A percentile compares a stretch with the other conserved stretches of the same genome.
phyloP scores from a whole-genome alignment of 2,888 invertebrate species.

The Drosophila sordidula region DNA sequence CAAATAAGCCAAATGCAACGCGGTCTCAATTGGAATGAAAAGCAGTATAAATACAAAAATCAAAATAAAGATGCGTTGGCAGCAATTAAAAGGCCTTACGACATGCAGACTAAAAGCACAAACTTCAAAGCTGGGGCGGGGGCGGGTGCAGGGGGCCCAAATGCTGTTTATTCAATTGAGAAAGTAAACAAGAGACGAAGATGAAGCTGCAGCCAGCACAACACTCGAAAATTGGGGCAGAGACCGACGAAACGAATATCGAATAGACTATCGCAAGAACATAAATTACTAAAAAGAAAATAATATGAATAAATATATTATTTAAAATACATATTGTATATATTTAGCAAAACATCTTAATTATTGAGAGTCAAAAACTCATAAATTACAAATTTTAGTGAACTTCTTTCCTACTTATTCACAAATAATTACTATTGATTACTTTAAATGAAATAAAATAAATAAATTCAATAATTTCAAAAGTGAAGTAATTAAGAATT shows the following conservation, averaged over 20 bases:
- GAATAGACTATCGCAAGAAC: not conserved
- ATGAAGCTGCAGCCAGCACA: not conserved
- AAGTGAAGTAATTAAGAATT: no score
- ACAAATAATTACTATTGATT: no score
- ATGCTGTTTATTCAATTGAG: slow-evolving; percentile 36
- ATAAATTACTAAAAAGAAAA: no score
- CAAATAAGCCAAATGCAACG: slow-evolving; percentile 26
- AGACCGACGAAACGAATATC: slow-evolving; percentile 1
- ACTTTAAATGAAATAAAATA: no score
- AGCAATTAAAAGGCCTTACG: slow-evolving; percentile 31
- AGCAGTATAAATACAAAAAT: not conserved
- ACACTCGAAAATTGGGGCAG: slow-evolving; percentile 5
- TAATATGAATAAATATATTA: no score
- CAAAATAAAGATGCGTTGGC: slow-evolving; percentile 3
- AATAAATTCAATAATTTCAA: no score
- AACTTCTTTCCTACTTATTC: no score
- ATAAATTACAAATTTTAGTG: no score
- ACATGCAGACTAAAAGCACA: slow-evolving; percentile 5
- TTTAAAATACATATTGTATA: no score
- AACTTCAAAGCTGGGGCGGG: slow-evolving; percentile 8
- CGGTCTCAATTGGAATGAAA: slow-evolving; percentile 2
- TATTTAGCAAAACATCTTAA: no score
- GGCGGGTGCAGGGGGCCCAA: not conserved
- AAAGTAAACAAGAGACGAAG: slow-evolving; percentile 33
- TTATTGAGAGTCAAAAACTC: no score